Conservation (phyloP, 23 tunicate genomes). For the Trididemnum nubilum region DNA sequence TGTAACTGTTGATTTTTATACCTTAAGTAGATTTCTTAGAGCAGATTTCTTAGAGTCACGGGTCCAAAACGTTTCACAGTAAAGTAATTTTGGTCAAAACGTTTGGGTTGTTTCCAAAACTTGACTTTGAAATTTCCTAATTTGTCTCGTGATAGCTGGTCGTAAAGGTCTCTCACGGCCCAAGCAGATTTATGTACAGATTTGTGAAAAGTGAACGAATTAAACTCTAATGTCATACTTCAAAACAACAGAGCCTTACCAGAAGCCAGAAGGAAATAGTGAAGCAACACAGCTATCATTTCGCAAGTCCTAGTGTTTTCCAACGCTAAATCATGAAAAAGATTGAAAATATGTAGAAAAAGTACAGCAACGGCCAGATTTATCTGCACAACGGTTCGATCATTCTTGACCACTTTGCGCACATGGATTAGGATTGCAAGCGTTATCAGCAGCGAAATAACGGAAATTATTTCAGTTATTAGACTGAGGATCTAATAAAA, state of each 20-base stretch:
- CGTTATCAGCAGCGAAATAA: conserved; percentile 42
- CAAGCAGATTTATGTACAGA: no score
- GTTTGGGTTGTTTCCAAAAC: no score
- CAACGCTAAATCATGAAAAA: conserved; percentile 62
- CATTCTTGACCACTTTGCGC: conserved; percentile 43
- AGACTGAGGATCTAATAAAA: conserved; percentile 44
- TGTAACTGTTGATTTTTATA: no score
- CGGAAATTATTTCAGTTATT: conserved; percentile 31
- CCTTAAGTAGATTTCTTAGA: no score
- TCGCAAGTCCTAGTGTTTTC: conserved; percentile 42
- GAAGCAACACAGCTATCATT: conserved; percentile 44
- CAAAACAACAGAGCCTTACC: conserved; percentile 38
- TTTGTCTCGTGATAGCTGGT: no score
- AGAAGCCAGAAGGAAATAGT: conserved; percentile 53
- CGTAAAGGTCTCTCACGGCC: no score
- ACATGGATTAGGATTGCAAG: conserved; percentile 36
- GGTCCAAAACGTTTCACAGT: no score
- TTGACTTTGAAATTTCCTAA: no score
- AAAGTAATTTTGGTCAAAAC: no score
- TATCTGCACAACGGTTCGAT: conserved; percentile 67
- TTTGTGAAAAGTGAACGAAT: no score
- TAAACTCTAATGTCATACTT: no score
- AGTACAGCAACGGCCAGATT: conserved; percentile 49
- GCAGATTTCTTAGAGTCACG: no score
- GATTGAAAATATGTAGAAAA: conserved; percentile 41